Evolutionary conservation across 2,797 vertebrate species (phyloP).

Genomic region (Danio kyathit): DNA sequence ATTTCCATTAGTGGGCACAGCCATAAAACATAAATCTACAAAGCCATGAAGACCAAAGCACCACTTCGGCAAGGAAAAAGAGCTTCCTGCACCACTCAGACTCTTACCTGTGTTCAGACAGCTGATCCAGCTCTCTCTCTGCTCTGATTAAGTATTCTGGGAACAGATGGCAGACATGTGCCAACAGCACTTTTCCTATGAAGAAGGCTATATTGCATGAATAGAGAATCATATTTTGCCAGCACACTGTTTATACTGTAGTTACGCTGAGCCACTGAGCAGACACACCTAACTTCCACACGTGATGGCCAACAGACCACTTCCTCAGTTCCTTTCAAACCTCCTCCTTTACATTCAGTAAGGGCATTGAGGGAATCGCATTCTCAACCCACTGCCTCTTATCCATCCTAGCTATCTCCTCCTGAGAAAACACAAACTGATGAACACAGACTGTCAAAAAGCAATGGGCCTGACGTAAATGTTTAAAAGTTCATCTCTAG

Average conservation of each 20-base stretch:
- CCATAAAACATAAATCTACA: background rate
- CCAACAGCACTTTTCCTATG: conserved; percentile 35
- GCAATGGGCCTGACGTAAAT: background rate
- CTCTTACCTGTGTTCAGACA: conserved; percentile 21
- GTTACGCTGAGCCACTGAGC: conserved; percentile 8
- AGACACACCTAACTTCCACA: conserved; percentile 46
- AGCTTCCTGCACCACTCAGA: background rate
- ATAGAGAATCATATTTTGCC: conserved; percentile 37
- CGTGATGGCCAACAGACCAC: conserved; percentile 36
- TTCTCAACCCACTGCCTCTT: conserved; percentile 12
- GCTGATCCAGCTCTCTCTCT: background rate
- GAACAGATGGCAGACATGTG: conserved; percentile 4
- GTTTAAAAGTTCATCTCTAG: background rate
- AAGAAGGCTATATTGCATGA: conserved; percentile 10
- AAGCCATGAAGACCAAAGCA: background rate
- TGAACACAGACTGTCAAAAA: background rate
- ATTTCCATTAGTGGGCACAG: background rate
- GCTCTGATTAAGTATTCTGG: conserved; percentile 6
- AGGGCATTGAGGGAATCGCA: conserved; percentile 26
- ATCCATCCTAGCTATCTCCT: background rate
- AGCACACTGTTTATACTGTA: conserved; percentile 34
- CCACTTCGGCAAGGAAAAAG: background rate
- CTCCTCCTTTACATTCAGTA: conserved; percentile 18
- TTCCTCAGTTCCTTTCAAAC: conserved; percentile 30
- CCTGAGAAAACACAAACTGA: conserved; percentile 13